phyloP scores from a whole-genome alignment of 2,113 vertebrate species.

The Pachypanchax playfairii region DNA sequence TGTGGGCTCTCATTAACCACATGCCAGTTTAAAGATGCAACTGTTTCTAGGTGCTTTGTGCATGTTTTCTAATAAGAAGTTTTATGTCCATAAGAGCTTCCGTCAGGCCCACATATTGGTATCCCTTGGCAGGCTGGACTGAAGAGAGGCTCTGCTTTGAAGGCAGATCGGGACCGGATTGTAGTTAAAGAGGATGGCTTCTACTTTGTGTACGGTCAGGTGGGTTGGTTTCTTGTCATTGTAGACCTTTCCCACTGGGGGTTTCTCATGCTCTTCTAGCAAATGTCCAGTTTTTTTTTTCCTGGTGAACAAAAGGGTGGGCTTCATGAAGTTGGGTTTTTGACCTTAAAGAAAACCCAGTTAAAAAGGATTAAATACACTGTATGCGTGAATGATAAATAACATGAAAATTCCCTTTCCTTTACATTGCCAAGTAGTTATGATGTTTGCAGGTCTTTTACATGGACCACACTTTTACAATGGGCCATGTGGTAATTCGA shows the following conservation, averaged over 20 bases:
- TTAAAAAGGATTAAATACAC: conserved; percentile 25
- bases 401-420: background rate
- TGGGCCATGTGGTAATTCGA: conserved; percentile 93
- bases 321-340: conserved; percentile 10
- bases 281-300: background rate
- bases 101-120: conserved; percentile 52
- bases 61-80: conserved; percentile 15
- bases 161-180: conserved; percentile 85
- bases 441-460: conserved; percentile 86
- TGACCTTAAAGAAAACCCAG: conserved; percentile 44
- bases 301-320: conserved; percentile 2
- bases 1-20: background rate
- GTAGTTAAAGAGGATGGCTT: conserved; percentile 89
- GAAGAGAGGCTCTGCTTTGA: conserved; percentile 86
- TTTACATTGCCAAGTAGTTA: background rate
- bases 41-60: background rate
- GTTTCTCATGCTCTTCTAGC: conserved; percentile 32
- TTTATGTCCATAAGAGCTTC: conserved; percentile 54
- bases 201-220: conserved; percentile 97
- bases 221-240: conserved; percentile 48
- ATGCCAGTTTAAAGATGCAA: background rate
- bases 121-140: conserved; percentile 92
- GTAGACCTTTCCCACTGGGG: conserved; percentile 28
- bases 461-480: conserved; percentile 86
- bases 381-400: conserved; percentile 4